Conservation (phyloP, 2,113 vertebrate species). For the Tylochromis polylepis region DNA sequence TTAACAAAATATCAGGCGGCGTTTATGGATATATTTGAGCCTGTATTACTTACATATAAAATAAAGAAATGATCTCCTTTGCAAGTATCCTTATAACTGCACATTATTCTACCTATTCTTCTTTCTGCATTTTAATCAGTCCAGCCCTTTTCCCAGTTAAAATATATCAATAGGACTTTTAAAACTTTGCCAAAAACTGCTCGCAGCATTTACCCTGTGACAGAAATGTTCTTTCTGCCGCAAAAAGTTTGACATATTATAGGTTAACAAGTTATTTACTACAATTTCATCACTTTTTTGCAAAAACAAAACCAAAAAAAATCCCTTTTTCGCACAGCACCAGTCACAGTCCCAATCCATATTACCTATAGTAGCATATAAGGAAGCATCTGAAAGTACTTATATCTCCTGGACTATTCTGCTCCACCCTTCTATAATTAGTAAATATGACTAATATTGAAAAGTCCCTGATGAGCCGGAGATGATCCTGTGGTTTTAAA, state of each 20-base stretch:
- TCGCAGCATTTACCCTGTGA: neutral
- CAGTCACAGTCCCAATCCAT: neutral
- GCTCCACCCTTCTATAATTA: neutral
- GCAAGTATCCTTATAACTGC: neutral
- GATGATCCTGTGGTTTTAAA: neutral
- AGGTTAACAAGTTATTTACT: neutral
- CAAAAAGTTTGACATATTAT: neutral
- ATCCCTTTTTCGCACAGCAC: too few species aligned
- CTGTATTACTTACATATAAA: neutral
- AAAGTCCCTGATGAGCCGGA: neutral
- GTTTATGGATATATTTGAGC: neutral
- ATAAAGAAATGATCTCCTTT: neutral
- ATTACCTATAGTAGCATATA: neutral
- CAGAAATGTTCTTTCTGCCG: neutral
- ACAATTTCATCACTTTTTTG: neutral
- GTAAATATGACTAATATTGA: neutral
- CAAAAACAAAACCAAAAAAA: too few species aligned
- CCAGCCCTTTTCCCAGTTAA: neutral
- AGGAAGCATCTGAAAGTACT: neutral
- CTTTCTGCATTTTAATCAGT: neutral
- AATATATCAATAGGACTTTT: neutral
- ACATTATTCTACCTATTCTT: neutral
- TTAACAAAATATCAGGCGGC: fast-evolving
- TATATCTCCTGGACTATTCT: neutral
- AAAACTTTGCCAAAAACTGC: neutral